phyloP scores from a whole-genome alignment of 1,140 invertebrate species.

The Cotesia vestalis region DNA sequence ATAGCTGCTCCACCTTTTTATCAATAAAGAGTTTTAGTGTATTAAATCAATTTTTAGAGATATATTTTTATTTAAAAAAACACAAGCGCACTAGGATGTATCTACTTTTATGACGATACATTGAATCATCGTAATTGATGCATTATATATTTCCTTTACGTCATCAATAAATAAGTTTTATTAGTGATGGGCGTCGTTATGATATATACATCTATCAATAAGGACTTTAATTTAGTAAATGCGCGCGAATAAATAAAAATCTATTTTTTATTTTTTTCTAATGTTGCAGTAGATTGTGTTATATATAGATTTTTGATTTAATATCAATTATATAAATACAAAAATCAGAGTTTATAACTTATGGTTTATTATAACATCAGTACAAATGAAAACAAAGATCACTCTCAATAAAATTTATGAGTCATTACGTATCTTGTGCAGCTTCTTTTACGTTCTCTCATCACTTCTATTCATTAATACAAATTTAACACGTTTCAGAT shows the following conservation, averaged over 20 bases:
- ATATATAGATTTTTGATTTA: too few relatives aligned
- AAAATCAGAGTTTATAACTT: too few relatives aligned
- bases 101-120: neutral
- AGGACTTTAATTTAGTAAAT: neutral
- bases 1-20: constrained; percentile 39
- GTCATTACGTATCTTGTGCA: constrained; percentile 25
- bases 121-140: constrained; percentile 7
- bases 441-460: constrained; percentile 12
- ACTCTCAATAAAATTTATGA: constrained; percentile 10
- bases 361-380: neutral
- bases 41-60: neutral
- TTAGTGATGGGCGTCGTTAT: neutral
- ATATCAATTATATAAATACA: neutral
- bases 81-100: neutral
- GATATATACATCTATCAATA: neutral
- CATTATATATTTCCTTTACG: constrained; percentile 5
- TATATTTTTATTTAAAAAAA: neutral
- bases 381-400: too few relatives aligned
- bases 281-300: too few relatives aligned
- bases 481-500: too few relatives aligned
- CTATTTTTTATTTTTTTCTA: neutral
- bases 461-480: too few relatives aligned
- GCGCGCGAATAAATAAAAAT: neutral
- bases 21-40: neutral
- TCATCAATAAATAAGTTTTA: neutral